A percentile compares a stretch with the other conserved stretches of the same genome.
phyloP scores from a whole-genome alignment of 2,888 invertebrate genomes.

The Amorpha juglandis region DNA sequence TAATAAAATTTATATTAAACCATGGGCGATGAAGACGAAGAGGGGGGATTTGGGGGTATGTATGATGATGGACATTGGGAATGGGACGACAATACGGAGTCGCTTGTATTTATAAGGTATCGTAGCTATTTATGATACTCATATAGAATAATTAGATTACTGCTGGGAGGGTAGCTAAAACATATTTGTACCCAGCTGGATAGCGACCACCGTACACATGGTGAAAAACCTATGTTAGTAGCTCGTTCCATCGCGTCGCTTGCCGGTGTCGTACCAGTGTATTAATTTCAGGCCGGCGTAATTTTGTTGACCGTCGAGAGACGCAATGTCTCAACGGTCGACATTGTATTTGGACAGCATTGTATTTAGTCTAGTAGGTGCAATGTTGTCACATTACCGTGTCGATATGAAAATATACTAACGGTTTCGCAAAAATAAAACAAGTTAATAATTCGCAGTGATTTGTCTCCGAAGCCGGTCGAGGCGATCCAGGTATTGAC shows the following conservation, averaged over 20 bases:
- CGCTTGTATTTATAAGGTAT: slow-evolving; percentile 67
- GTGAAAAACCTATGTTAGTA: too few species aligned
- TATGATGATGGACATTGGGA: slow-evolving; percentile 80
- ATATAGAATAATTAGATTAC: neutral
- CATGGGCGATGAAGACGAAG: slow-evolving; percentile 75
- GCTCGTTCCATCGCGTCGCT: too few species aligned
- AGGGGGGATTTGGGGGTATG: slow-evolving; percentile 63
- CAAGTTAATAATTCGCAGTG: slow-evolving; percentile 49
- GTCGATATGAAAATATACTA: neutral
- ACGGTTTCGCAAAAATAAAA: neutral
- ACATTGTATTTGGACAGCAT: too few species aligned
- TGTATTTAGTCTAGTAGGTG: too few species aligned
- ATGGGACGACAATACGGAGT: slow-evolving; percentile 69
- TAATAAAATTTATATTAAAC: neutral
- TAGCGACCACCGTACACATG: too few species aligned
- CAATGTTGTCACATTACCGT: too few species aligned
- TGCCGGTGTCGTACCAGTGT: too few species aligned
- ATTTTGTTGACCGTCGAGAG: too few species aligned
- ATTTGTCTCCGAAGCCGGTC: slow-evolving; percentile 58
- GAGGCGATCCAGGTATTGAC: slow-evolving; percentile 60
- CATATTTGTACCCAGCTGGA: too few species aligned
- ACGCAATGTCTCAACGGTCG: too few species aligned
- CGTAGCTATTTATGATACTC: neutral
- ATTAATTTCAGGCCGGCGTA: too few species aligned
- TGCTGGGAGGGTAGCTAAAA: too few species aligned